These are phyloP conservation scores for Setipinna tenuifilis DNA, from an alignment of 2,797 vertebrate genomes.

Conservation along the genomic window DNA sequence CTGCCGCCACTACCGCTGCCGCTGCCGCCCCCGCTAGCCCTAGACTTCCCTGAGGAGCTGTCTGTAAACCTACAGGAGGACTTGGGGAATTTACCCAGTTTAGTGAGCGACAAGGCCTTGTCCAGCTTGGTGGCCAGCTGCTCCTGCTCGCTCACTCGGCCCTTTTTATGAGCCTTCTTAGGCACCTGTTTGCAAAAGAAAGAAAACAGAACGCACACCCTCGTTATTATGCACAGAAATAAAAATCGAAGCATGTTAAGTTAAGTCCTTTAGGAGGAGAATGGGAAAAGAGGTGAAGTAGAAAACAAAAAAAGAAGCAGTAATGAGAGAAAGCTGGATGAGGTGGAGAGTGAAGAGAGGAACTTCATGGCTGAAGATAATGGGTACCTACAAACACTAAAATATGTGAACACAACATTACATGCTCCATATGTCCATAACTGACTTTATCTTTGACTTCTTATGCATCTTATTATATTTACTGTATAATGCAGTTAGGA, in stretches of 20 bases:
- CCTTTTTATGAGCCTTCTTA: constrained; percentile 82
- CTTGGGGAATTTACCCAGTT: constrained; percentile 81
- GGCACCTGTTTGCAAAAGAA: constrained; percentile 64
- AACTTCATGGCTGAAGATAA: not conserved
- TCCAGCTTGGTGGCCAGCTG: constrained; percentile 92
- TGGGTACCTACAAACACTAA: not conserved
- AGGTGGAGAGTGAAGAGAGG: not conserved
- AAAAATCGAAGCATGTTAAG: not conserved
- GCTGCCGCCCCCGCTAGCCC: constrained; percentile 60
- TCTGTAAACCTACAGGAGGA: constrained; percentile 81
- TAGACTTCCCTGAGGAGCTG: constrained; percentile 69
- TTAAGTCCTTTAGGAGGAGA: not conserved
- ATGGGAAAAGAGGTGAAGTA: not conserved
- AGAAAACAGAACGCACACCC: not conserved
- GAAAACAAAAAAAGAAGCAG: not conserved
- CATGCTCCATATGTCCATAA: too few relatives aligned
- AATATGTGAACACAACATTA: not conserved
- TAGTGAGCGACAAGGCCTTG: constrained; percentile 91
- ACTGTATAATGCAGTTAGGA: too few relatives aligned
- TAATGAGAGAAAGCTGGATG: not conserved
- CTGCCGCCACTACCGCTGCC: constrained; percentile 63
- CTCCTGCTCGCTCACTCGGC: constrained; percentile 87
- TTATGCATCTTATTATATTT: too few relatives aligned
- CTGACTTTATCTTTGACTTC: too few relatives aligned
- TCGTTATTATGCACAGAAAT: not conserved